Evolutionary conservation across 1,140 invertebrate species (phyloP).

Genomic region (Cotesia vestalis): DNA sequence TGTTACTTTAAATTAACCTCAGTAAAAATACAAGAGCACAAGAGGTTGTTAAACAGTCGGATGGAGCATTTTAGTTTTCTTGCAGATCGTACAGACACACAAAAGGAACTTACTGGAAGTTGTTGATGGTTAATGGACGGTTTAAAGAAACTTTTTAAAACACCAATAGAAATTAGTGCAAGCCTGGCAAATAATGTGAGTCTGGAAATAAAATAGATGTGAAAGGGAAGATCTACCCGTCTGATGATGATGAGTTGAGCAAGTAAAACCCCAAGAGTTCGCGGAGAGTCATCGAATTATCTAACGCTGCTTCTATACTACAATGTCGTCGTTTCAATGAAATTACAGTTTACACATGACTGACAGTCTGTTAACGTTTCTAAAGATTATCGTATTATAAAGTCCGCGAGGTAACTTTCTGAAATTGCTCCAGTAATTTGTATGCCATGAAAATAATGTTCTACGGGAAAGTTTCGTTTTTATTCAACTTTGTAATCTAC

Average conservation of each 20-base stretch:
- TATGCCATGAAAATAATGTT: neutral
- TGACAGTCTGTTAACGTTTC: slow-evolving; percentile 8
- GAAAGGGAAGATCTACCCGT: neutral
- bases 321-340: slow-evolving; percentile 7
- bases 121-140: no score
- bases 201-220: no score
- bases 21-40: no score
- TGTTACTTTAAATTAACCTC: slow-evolving; percentile 18
- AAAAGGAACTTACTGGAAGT: no score
- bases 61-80: no score
- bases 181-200: no score
- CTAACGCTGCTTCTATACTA: neutral
- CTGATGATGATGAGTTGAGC: neutral
- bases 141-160: no score
- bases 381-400: slow-evolving; percentile 11
- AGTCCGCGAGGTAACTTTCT: slow-evolving; percentile 1
- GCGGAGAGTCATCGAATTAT: slow-evolving; percentile 4
- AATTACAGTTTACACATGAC: slow-evolving; percentile 11
- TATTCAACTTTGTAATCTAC: no score
- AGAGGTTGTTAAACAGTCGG: no score
- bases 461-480: no score
- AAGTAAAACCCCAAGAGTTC: slow-evolving; percentile 11
- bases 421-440: slow-evolving; percentile 5
- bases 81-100: no score
- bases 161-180: no score